A percentile compares a stretch with the other conserved stretches of the same genome.
phyloP scores from a whole-genome alignment of 2,888 invertebrate genomes.

The Notodonta ziczac region DNA sequence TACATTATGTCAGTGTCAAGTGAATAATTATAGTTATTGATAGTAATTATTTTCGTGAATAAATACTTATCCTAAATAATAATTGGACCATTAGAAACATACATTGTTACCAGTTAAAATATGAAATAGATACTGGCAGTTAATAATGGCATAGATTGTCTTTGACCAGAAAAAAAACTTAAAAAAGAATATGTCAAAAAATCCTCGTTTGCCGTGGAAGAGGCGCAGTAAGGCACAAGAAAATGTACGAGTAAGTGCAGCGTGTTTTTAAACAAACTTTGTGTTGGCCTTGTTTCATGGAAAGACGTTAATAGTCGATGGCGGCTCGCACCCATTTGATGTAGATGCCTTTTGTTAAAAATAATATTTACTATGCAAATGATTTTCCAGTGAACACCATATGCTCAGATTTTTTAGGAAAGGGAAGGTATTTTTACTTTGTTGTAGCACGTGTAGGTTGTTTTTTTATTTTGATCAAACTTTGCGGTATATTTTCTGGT shows the following conservation, averaged over 20 bases:
- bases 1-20: background rate
- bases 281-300: constrained; percentile 20
- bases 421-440: too few relatives aligned
- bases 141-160: too few relatives aligned
- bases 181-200: constrained; percentile 22
- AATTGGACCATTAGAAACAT: too few relatives aligned
- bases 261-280: constrained; percentile 18
- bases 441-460: too few relatives aligned
- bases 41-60: too few relatives aligned
- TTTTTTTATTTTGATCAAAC: too few relatives aligned
- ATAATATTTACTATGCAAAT: constrained; percentile 43
- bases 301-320: constrained; percentile 26
- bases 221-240: constrained; percentile 22
- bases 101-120: too few relatives aligned
- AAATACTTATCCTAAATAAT: too few relatives aligned
- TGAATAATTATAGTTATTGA: background rate
- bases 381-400: constrained; percentile 33
- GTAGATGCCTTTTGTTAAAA: constrained; percentile 29
- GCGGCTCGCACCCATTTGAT: constrained; percentile 34
- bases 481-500: too few relatives aligned
- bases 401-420: too few relatives aligned
- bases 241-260: constrained; percentile 36
- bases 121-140: too few relatives aligned
- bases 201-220: constrained; percentile 27
- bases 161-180: background rate